Conservation (phyloP, 2,888 invertebrate species). For the Drosophila rubida region DNA sequence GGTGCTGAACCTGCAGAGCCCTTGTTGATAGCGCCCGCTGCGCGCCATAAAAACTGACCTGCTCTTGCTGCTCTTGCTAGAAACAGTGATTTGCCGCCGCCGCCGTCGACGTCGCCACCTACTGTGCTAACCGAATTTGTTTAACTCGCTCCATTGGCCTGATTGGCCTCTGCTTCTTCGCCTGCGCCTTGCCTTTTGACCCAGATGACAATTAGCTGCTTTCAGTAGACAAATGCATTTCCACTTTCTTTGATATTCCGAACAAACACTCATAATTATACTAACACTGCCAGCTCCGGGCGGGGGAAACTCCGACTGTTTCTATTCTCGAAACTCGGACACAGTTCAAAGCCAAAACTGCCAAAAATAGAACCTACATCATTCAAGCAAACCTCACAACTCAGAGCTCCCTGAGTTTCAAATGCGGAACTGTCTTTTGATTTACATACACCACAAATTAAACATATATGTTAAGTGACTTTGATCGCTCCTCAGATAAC, state of each 20-base stretch:
- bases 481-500: too few species aligned
- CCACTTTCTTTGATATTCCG: constrained; percentile 2
- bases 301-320: too few species aligned
- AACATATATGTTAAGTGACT: too few species aligned
- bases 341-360: too few species aligned
- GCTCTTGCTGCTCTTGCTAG: background rate
- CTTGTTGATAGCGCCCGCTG: constrained; percentile 77
- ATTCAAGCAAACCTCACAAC: too few species aligned
- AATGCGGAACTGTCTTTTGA: too few species aligned
- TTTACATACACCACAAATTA: too few species aligned
- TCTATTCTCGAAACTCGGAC: too few species aligned
- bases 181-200: constrained; percentile 1
- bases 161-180: constrained; percentile 16
- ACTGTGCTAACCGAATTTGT: constrained; percentile 72
- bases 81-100: background rate
- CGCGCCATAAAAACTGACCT: constrained; percentile 26
- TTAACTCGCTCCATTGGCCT: constrained; percentile 63
- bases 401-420: too few species aligned
- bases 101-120: constrained; percentile 41
- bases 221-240: constrained; percentile 57
- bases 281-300: too few species aligned
- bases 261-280: background rate
- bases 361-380: too few species aligned
- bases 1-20: constrained; percentile 80
- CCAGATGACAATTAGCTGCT: constrained; percentile 53